These are phyloP conservation scores for Harpagoxenus sublaevis DNA, from an alignment of 2,888 invertebrate species.

Conservation along the genomic window DNA sequence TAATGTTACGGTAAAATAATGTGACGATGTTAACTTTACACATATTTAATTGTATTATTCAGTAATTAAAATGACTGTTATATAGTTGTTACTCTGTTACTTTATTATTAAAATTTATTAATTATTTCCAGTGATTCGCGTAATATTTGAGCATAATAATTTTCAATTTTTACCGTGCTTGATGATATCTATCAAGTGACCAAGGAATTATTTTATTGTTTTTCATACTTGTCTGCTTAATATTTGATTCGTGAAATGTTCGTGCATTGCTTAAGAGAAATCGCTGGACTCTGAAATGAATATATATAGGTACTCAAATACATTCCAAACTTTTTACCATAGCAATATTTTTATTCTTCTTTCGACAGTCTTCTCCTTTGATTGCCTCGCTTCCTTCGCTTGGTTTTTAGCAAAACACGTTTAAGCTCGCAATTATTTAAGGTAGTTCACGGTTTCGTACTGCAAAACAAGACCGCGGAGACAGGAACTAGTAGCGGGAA, in stretches of 20 bases:
- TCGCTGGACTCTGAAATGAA: constrained; percentile 20
- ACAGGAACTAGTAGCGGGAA: constrained; percentile 73
- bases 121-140: neutral
- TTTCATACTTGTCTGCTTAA: neutral
- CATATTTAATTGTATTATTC: neutral
- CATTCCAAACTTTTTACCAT: constrained; percentile 60
- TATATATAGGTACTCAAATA: constrained; percentile 38
- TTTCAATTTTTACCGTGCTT: neutral
- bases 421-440: constrained; percentile 80
- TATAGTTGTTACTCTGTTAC: neutral
- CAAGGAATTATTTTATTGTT: neutral
- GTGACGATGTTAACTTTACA: neutral
- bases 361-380: constrained; percentile 61
- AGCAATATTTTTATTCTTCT: constrained; percentile 35
- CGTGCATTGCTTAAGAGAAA: constrained; percentile 30
- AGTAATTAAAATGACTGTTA: neutral
- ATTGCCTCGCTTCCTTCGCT: constrained; percentile 58
- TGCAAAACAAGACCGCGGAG: constrained; percentile 75
- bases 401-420: constrained; percentile 70
- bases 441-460: constrained; percentile 74
- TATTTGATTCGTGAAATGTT: constrained; percentile 25
- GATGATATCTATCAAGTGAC: neutral
- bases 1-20: neutral
- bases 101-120: neutral
- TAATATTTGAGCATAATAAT: neutral